Evolutionary conservation across 53 echinoderm and acorn worm species (phyloP).

Genomic region (Zoroaster sp.): DNA sequence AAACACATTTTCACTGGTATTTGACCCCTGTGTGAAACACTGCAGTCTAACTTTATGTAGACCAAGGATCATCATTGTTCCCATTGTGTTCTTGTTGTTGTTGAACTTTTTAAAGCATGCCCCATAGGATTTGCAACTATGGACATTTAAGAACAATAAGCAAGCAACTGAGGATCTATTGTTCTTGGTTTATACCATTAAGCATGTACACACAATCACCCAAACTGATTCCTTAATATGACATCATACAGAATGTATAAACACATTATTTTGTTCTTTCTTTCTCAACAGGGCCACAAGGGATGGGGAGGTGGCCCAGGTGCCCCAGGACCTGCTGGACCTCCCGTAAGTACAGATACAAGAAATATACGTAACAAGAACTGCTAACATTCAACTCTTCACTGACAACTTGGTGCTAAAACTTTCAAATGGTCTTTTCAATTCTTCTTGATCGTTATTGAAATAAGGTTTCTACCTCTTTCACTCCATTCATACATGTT

Average conservation of each 20-base stretch:
- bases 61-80: background rate
- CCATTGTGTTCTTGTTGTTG: background rate
- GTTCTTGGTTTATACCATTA: no score
- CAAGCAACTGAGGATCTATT: no score
- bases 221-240: no score
- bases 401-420: no score
- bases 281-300: background rate
- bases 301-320: slow-evolving; percentile 5
- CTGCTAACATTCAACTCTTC: no score
- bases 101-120: background rate
- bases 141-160: no score
- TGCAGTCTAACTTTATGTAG: background rate
- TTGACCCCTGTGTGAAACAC: background rate
- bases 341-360: background rate
- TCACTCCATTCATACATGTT: background rate
- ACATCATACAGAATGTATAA: no score
- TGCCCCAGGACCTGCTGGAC: background rate
- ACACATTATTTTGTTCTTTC: background rate
- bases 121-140: background rate
- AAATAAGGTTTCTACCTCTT: background rate
- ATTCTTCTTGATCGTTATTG: background rate
- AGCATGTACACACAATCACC: no score
- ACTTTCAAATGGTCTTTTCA: no score
- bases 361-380: no score
- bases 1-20: background rate